These are phyloP conservation scores for Berghia stephanieae DNA, from an alignment of 1,140 invertebrate genomes.

Conservation along the genomic window DNA sequence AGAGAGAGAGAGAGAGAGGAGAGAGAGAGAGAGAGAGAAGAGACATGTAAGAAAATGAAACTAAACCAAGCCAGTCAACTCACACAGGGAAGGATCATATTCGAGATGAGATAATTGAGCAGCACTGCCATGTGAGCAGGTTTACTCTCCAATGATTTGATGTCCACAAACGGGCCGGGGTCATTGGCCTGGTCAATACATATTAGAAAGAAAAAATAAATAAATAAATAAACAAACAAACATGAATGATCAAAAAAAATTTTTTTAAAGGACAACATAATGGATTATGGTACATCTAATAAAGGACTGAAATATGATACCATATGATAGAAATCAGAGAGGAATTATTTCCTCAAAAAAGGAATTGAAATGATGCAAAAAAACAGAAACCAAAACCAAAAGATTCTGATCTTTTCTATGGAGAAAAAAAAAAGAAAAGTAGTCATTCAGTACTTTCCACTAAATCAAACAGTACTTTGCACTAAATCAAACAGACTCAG, in stretches of 20 bases:
- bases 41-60: background rate
- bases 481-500: too few species aligned
- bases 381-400: constrained; percentile 1
- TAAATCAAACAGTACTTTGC: too few species aligned
- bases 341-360: too few species aligned
- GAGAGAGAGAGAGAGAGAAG: background rate
- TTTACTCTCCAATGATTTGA: constrained; percentile 66
- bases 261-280: too few species aligned
- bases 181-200: constrained; percentile 47
- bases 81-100: constrained; percentile 76
- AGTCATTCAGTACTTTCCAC: too few species aligned
- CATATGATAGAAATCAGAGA: background rate
- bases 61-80: constrained; percentile 33
- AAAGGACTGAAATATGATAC: background rate
- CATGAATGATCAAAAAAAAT: background rate
- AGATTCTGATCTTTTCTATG: background rate
- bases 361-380: background rate
- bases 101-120: constrained; percentile 86
- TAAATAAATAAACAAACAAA: constrained; percentile 2
- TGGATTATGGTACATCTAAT: background rate
- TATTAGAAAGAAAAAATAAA: constrained; percentile 18
- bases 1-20: background rate
- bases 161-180: constrained; percentile 69
- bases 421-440: too few species aligned
- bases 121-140: constrained; percentile 88